Base-by-base conservation (phyloP, 2,888 invertebrate species). In the Caenorhabditis sp. region DNA sequence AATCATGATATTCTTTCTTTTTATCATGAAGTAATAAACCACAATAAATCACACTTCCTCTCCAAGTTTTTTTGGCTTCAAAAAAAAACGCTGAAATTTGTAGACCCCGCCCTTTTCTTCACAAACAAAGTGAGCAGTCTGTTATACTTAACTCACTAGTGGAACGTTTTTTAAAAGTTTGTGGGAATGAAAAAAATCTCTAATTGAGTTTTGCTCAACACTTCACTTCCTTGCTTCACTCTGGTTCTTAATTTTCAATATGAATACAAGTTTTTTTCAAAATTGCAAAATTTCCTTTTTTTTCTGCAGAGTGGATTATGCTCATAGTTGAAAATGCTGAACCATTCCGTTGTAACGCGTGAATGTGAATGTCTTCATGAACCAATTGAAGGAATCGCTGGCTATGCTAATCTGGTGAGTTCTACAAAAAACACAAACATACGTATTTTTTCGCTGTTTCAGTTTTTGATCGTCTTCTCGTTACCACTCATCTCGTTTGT, bases 401-500 rank as follows among this genome's bases (percentile, higher is more conserved):
- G 71, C 4, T 37, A 63, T 43, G 66, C 69, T 36, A 78, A 78
- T 58, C 50, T 78, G 68, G 78, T 76, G 55, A 60, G 76, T 67
- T 10, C 14, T 31, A 17, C n/a, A 26, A 36, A 51, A 57, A 64
- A 61, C 60, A 60, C 43, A 61, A 54, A 58, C 58, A 21, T 24
- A n/a, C 54, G 49, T 50, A 19, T 36, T 5, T 62, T 17, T 59
- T 70, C n/a, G n/a, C n/a, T n/a, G n/a, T n/a, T 77, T 54, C 75
- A 79, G 79, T 23, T 77, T 49, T 61, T 78, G 27, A 75, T 83
- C 63, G 78, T 82, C 21, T 49, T 79, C 57, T 49, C 77, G 26
- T 67, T 83, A 51, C 76, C 82, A 58, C 21, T 81, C 62, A 63
- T 85, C 64, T 73, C 84, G 63, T 58, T 79, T 49, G 55, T 82